Evolutionary conservation across 2,113 vertebrate species (phyloP).

Genomic region (Axis porcinus): DNA sequence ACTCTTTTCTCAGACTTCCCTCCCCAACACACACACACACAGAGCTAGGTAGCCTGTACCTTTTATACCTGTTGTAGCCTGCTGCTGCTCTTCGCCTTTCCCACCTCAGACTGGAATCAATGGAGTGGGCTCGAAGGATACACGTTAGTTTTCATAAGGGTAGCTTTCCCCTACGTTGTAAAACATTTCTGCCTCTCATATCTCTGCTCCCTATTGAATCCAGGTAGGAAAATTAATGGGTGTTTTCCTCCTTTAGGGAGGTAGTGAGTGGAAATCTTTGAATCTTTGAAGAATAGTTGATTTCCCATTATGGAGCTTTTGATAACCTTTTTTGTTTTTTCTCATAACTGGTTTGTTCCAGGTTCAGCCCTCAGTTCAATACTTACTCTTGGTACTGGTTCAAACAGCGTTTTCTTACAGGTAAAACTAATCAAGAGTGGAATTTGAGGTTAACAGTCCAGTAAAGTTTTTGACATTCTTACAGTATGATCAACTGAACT

Average conservation of each 20-base stretch:
- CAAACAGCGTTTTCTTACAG: slow-evolving; percentile 5
- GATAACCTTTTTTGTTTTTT: neutral
- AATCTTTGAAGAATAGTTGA: slow-evolving; percentile 22
- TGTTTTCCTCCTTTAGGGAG: slow-evolving; percentile 4
- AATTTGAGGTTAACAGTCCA: neutral
- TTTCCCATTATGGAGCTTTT: slow-evolving; percentile 20
- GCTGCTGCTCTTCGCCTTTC: slow-evolving; percentile 25
- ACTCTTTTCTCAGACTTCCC: neutral
- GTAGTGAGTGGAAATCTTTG: neutral
- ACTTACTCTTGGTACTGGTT: slow-evolving; percentile 21
- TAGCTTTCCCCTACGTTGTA: neutral
- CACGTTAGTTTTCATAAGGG: neutral
- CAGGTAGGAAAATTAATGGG: slow-evolving; percentile 42
- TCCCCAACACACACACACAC: neutral
- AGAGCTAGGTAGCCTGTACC: neutral
- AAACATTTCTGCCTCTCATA: neutral
- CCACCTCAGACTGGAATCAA: neutral
- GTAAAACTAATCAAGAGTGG: neutral
- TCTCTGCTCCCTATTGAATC: slow-evolving; percentile 26
- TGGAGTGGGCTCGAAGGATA: neutral
- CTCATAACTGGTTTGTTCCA: neutral
- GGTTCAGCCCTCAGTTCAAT: neutral
- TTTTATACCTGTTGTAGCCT: neutral
- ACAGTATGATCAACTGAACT: neutral
- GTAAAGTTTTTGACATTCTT: neutral